Percentiles rank a stretch among this genome's conserved stretches.
Conservation (phyloP, 2,797 vertebrate species). For the Pangasius sanitwongsei region DNA sequence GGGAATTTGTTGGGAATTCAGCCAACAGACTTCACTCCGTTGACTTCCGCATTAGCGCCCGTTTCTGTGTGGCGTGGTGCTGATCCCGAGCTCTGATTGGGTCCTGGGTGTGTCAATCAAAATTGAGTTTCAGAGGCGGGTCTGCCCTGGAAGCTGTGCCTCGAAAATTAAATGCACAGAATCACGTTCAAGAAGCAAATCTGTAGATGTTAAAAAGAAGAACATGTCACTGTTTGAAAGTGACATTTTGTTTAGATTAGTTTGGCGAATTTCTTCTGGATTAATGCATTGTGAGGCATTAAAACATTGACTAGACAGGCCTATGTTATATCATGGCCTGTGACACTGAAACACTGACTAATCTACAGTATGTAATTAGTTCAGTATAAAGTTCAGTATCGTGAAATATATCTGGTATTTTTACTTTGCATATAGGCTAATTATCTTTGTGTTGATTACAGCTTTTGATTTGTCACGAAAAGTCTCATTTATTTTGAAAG, state of each 20-base stretch:
- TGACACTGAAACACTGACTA: background rate
- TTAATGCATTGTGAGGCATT: background rate
- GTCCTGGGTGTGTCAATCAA: background rate
- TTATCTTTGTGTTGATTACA: background rate
- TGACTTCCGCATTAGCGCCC: conserved; percentile 11
- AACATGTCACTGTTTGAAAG: background rate
- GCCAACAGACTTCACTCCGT: background rate
- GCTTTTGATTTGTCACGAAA: background rate
- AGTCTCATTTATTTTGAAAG: background rate
- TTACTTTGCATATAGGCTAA: background rate
- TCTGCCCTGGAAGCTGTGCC: background rate
- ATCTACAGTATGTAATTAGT: background rate
- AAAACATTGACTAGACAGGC: background rate
- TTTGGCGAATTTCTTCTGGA: background rate
- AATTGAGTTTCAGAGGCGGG: background rate
- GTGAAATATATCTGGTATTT: background rate
- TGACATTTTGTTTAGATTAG: background rate
- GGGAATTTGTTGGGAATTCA: background rate
- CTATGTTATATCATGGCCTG: background rate
- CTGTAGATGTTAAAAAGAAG: background rate
- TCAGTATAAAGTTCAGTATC: background rate
- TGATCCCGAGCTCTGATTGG: conserved; percentile 17
- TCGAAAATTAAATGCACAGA: background rate
- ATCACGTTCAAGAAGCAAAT: background rate
- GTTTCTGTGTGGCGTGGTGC: conserved; percentile 13